These are phyloP conservation scores for Epistrophe eligans DNA, from an alignment of 2,888 invertebrate genomes.

Conservation along the genomic window DNA sequence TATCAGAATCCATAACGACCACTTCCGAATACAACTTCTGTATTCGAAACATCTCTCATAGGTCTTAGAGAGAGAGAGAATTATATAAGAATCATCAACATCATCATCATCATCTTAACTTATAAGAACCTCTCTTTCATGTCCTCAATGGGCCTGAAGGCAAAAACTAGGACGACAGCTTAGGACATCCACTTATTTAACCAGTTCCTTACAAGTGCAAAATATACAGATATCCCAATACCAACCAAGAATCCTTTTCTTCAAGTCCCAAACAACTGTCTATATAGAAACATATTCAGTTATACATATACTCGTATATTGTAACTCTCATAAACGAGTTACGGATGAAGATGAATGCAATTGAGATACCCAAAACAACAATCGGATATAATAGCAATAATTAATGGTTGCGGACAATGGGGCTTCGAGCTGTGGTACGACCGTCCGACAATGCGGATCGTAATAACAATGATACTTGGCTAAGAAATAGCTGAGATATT, in stretches of 20 bases:
- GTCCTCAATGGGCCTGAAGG: slow-evolving; percentile 41
- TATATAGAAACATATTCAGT: neutral
- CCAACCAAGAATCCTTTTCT: slow-evolving; percentile 50
- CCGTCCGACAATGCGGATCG: slow-evolving; percentile 32
- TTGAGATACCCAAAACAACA: slow-evolving; percentile 60
- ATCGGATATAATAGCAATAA: slow-evolving; percentile 75
- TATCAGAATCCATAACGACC: slow-evolving; percentile 24
- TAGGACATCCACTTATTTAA: slow-evolving; percentile 56
- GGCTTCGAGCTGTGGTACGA: slow-evolving; percentile 13
- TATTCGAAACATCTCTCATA: slow-evolving; percentile 41
- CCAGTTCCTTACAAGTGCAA: neutral
- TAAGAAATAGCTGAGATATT: slow-evolving; percentile 21
- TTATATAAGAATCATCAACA: slow-evolving; percentile 43
- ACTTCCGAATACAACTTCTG: slow-evolving; percentile 53
- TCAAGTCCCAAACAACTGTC: neutral
- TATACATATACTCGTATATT: slow-evolving; percentile 13
- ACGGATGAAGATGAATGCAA: slow-evolving; percentile 62
- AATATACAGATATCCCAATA: slow-evolving; percentile 17
- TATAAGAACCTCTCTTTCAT: slow-evolving; percentile 45
- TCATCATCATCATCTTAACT: slow-evolving; percentile 38
- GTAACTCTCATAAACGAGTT: slow-evolving; percentile 64
- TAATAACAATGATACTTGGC: slow-evolving; percentile 44
- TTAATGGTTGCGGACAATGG: slow-evolving; percentile 74
- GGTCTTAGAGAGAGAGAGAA: slow-evolving; percentile 17
- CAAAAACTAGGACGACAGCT: slow-evolving; percentile 41